Evolutionary conservation across 2,113 vertebrate species (phyloP).

Genomic region (Dinomys branickii): DNA sequence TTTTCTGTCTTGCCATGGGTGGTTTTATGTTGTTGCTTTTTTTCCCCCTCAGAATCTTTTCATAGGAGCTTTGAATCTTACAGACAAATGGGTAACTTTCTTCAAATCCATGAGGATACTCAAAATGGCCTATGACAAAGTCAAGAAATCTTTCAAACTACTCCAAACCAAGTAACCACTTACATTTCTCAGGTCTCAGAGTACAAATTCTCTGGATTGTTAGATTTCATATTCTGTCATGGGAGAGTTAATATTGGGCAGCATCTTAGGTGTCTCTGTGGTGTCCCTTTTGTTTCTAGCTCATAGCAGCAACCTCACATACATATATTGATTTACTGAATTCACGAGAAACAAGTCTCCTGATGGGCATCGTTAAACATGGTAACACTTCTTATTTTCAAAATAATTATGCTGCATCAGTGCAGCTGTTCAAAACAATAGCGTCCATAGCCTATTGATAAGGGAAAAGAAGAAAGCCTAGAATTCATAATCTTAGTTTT

Average conservation of each 20-base stretch:
- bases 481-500: neutral
- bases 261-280: neutral
- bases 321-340: neutral
- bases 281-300: neutral
- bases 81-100: neutral
- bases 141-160: neutral
- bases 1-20: slow-evolving; percentile 22
- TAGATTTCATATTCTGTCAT: neutral
- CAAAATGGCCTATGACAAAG: neutral
- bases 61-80: neutral
- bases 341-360: neutral
- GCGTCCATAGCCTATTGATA: neutral
- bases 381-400: slow-evolving; percentile 14
- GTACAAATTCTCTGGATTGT: neutral
- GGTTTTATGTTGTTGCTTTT: neutral
- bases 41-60: slow-evolving; percentile 18
- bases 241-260: neutral
- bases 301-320: neutral
- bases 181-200: neutral
- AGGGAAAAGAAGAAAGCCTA: slow-evolving; percentile 14
- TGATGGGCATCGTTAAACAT: neutral
- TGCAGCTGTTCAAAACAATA: neutral
- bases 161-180: neutral
- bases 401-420: neutral
- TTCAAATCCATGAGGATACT: neutral